Evolutionary conservation across 2,888 invertebrate genomes (phyloP), one percentile per base, ranked within the genome.

Genomic region (Noctuana brunneofusca): DNA sequence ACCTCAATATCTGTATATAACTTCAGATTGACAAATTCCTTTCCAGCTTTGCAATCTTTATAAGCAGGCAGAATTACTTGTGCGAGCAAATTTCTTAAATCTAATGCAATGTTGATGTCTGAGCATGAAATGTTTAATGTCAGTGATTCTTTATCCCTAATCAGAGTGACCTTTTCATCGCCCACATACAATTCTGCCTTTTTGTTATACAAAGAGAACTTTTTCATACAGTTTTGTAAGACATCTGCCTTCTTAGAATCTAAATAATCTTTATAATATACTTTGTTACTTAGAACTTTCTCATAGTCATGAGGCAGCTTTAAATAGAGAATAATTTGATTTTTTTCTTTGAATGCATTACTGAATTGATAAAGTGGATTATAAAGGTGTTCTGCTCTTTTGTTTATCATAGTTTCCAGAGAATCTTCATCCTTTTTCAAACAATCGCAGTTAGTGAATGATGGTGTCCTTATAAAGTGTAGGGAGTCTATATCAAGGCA

Each of bases 1-100:
- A 87, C 89, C 78, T 88, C 86, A 66, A 81, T 70, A 58, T 73
- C 73, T 18, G 80, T 74, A 63, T 88, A 86, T 57, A 80, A 75
- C 1, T 74, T 71, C 50, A 76, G 72, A 63, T 73, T 75, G 12
- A 85, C 73, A 65, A 75, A 82, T 58, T 80, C 75, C 12, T 70
- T 74, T 3, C 67, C 72, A 1, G 71, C 65, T 32, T 59, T 62
- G 27, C 16, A 27, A 5, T 65, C 63, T 35, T 65, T 53, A 65
- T 74, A 76, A 35, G 78, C 69, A 46, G 72, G 69, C 66, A 84
- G 77, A 16, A 86, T 66, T 30, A 88, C 64, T 58, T 75, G 74
- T 0, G 83, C 76, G 32, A 86, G 79, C 62, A 85, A 86, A 64
- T 84, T 84, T 27, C 84, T 77, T 1, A 89, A 69, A 68, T 80